Evolutionary conservation across 1,140 invertebrate species (phyloP).

Genomic region (Ruditapes philippinarum): DNA sequence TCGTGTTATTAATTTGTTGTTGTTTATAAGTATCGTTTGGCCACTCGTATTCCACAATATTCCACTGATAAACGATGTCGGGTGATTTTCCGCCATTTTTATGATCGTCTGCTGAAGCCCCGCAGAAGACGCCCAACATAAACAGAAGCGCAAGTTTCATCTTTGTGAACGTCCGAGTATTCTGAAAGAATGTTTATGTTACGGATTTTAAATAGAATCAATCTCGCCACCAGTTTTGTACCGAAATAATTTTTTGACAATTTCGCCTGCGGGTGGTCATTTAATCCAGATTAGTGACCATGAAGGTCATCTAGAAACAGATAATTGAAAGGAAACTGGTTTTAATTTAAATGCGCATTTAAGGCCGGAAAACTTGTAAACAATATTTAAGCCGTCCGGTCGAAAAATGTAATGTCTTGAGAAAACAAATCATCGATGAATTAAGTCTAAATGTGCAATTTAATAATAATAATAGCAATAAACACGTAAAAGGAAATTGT

Average conservation of each 20-base stretch:
- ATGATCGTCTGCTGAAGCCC: neutral
- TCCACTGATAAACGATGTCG: constrained; percentile 69
- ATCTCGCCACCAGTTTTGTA: too few species aligned
- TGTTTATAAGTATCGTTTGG: constrained; percentile 68
- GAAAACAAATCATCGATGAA: too few species aligned
- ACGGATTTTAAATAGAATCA: too few species aligned
- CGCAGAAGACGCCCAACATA: neutral
- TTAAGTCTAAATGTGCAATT: too few species aligned
- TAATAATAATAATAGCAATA: too few species aligned
- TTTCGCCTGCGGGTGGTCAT: neutral
- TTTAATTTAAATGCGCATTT: too few species aligned
- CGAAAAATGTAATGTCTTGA: too few species aligned
- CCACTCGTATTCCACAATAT: constrained; percentile 75
- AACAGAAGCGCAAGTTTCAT: neutral
- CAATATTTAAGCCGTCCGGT: too few species aligned
- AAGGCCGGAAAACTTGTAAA: too few species aligned
- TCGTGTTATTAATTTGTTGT: constrained; percentile 51
- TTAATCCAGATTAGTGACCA: constrained; percentile 9
- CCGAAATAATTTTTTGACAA: too few species aligned
- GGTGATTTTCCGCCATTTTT: neutral
- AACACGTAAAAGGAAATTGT: too few species aligned
- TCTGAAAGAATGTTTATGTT: neutral
- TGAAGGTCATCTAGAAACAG: neutral
- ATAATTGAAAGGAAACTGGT: too few species aligned
- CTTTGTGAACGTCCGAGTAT: neutral